A percentile compares a stretch with the other conserved stretches of the same genome.
phyloP scores from a whole-genome alignment of 1,140 invertebrate genomes.

The Halesus radiatus region DNA sequence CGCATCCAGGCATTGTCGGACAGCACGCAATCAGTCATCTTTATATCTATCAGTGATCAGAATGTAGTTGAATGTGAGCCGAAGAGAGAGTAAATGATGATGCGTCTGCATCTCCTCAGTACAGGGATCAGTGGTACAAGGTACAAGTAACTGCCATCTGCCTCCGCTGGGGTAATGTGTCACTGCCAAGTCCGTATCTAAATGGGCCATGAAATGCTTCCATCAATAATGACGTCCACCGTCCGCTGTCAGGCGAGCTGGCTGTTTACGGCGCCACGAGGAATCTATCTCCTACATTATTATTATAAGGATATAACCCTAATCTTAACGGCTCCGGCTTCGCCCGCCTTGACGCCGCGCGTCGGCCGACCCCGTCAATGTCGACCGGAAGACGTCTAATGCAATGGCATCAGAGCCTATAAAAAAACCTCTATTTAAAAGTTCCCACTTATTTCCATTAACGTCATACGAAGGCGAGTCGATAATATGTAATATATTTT shows the following conservation, averaged over 20 bases:
- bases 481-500: too few relatives aligned
- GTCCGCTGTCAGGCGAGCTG: conserved; percentile 5
- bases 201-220: conserved; percentile 36
- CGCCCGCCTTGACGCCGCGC: conserved; percentile 4
- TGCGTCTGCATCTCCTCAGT: conserved; percentile 49
- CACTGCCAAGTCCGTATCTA: conserved; percentile 44
- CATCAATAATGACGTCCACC: conserved; percentile 42
- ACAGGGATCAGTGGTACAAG: neutral
- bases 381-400: conserved; percentile 14
- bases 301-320: conserved; percentile 41
- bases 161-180: conserved; percentile 29
- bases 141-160: conserved; percentile 29
- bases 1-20: too few relatives aligned
- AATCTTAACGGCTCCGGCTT: conserved; percentile 28
- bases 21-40: too few relatives aligned
- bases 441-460: too few relatives aligned
- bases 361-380: neutral
- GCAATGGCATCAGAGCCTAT: neutral
- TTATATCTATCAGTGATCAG: too few relatives aligned
- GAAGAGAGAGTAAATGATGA: conserved; percentile 62
- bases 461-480: too few relatives aligned
- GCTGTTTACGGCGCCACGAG: conserved; percentile 19
- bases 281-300: conserved; percentile 31
- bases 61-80: too few relatives aligned
- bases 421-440: too few relatives aligned